phyloP scores from a whole-genome alignment of 2,797 vertebrate species.

The Catostomus latipinnis region DNA sequence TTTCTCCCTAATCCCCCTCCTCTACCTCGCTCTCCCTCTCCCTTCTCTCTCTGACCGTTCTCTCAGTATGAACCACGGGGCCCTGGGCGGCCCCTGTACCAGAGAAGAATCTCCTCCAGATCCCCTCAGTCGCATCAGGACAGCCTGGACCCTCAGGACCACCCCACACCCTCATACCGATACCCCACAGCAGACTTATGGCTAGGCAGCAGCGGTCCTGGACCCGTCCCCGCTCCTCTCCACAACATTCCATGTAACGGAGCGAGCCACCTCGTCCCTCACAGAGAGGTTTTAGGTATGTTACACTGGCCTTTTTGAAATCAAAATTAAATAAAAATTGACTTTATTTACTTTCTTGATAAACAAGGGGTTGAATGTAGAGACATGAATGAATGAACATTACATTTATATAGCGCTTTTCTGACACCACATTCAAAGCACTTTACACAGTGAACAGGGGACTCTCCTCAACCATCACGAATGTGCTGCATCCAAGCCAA shows the following conservation, averaged over 20 bases:
- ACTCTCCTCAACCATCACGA: too few species aligned
- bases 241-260: slow-evolving; percentile 99
- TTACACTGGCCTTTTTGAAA: not conserved
- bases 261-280: slow-evolving; percentile 85
- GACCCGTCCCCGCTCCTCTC: slow-evolving; percentile 82
- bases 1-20: not conserved
- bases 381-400: too few species aligned
- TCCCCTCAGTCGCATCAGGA: slow-evolving; percentile 91
- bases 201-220: slow-evolving; percentile 86
- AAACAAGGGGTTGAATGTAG: too few species aligned
- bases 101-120: slow-evolving; percentile 97
- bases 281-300: slow-evolving; percentile 91
- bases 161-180: slow-evolving; percentile 78
- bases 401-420: too few species aligned
- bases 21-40: not conserved
- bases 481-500: too few species aligned
- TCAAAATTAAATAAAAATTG: too few species aligned
- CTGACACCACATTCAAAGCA: too few species aligned
- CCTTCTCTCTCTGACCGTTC: not conserved
- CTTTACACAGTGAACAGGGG: too few species aligned
- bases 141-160: slow-evolving; percentile 86
- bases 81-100: slow-evolving; percentile 98
- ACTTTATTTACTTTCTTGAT: too few species aligned
- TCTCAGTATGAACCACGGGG: slow-evolving; percentile 97
- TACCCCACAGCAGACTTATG: slow-evolving; percentile 92